phyloP scores from a whole-genome alignment of 1,140 invertebrate genomes.

The Ceratoteleas bidentatus region DNA sequence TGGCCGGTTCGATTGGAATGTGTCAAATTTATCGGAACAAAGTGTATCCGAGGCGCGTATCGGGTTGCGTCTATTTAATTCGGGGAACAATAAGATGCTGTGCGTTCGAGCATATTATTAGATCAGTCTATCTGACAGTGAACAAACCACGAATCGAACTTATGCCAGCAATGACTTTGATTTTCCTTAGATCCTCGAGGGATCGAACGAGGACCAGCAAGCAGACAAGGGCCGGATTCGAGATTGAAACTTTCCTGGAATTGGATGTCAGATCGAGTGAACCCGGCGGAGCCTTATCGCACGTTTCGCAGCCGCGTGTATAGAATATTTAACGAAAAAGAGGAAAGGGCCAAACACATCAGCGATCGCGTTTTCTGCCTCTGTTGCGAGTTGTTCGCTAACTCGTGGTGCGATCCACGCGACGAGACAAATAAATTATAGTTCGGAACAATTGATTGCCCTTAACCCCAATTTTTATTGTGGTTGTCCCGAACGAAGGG shows the following conservation, averaged over 20 bases:
- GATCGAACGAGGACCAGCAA: conserved; percentile 63
- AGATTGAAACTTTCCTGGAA: conserved; percentile 78
- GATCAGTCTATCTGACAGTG: conserved; percentile 67
- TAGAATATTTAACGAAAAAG: conserved; percentile 74
- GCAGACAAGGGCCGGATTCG: conserved; percentile 58
- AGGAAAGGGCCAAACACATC: conserved; percentile 53
- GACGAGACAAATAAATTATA: conserved; percentile 58
- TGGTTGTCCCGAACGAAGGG: conserved; percentile 46
- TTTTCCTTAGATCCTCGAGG: conserved; percentile 69
- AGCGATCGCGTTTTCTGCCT: conserved; percentile 30
- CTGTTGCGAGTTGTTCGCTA: conserved; percentile 34
- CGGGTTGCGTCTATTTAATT: conserved; percentile 55
- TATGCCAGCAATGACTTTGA: conserved; percentile 71
- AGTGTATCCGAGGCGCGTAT: conserved; percentile 15
- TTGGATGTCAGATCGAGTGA: conserved; percentile 75
- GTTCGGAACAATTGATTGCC: conserved; percentile 63
- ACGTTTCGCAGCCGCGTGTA: conserved; percentile 71
- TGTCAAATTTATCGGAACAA: conserved; percentile 14
- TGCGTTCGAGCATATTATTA: conserved; percentile 69
- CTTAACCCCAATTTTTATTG: conserved; percentile 64
- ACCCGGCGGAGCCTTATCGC: conserved; percentile 73
- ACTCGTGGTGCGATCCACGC: conserved; percentile 15
- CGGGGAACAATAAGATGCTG: conserved; percentile 55
- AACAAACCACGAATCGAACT: conserved; percentile 69
- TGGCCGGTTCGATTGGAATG: neutral